phyloP scores from a whole-genome alignment of 2,888 invertebrate species.

The Apotomis betuletana region DNA sequence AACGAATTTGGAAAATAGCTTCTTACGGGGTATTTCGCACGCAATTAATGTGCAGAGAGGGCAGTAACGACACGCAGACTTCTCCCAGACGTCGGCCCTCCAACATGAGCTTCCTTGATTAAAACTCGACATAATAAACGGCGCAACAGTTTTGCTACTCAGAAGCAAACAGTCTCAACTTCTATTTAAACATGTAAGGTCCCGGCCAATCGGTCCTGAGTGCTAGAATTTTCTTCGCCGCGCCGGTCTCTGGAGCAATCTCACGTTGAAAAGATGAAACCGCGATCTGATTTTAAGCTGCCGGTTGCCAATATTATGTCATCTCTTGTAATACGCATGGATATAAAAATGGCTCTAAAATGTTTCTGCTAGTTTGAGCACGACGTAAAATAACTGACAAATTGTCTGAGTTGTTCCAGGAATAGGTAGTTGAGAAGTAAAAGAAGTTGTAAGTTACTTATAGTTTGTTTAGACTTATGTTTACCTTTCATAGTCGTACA shows the following conservation, averaged over 20 bases:
- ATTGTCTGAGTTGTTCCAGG: neutral
- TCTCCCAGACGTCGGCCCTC: conserved; percentile 65
- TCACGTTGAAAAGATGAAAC: conserved; percentile 66
- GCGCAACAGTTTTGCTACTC: conserved; percentile 64
- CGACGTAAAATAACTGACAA: neutral
- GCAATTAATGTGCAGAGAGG: conserved; percentile 63
- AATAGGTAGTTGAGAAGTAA: no score
- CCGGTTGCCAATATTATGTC: conserved; percentile 22
- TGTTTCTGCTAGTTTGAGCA: neutral
- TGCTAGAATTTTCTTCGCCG: conserved; percentile 48
- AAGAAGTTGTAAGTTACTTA: no score
- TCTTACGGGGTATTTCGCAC: conserved; percentile 64
- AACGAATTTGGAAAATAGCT: conserved; percentile 46
- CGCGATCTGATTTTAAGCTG: conserved; percentile 29
- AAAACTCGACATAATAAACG: conserved; percentile 80
- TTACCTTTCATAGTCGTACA: no score
- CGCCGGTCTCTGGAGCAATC: conserved; percentile 60
- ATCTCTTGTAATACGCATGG: conserved; percentile 5
- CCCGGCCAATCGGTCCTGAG: conserved; percentile 6
- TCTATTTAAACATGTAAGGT: neutral
- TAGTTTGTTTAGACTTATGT: no score
- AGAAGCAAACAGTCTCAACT: conserved; percentile 7
- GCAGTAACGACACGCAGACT: conserved; percentile 59
- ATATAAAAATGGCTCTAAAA: conserved; percentile 14
- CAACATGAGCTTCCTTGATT: conserved; percentile 73